Percentiles rank a stretch among this genome's conserved stretches.
Conservation (phyloP, 92 coral and sea anemone species). For the Phenganax stokvisi region DNA sequence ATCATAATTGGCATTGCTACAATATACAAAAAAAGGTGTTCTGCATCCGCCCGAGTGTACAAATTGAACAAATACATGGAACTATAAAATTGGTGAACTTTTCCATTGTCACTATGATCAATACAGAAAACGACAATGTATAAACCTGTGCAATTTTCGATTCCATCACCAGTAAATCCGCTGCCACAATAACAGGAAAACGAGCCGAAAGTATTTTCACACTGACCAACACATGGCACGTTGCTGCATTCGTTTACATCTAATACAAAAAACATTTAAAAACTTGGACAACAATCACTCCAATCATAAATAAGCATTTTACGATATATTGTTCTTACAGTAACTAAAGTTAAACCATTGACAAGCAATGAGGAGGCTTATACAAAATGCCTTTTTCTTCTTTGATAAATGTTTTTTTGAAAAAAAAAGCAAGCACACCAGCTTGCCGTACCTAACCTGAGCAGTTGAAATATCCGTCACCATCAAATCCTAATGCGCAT, state of each 20-base stretch:
- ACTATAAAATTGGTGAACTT: too few species aligned
- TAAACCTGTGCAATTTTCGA: slow-evolving; percentile 9
- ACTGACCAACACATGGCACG: neutral
- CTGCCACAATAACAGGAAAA: slow-evolving; percentile 12
- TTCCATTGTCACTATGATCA: neutral
- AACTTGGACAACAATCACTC: too few species aligned
- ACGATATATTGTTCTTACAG: neutral
- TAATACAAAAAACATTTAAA: neutral
- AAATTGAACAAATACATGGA: too few species aligned
- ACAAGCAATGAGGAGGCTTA: too few species aligned
- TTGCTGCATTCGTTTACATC: slow-evolving; percentile 49
- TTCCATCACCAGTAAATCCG: slow-evolving; percentile 39
- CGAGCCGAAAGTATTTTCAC: slow-evolving; percentile 24
- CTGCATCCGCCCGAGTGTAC: too few species aligned
- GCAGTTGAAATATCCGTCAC: slow-evolving; percentile 52
- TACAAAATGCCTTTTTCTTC: too few species aligned
- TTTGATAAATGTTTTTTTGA: neutral
- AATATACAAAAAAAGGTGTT: too few species aligned
- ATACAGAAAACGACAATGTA: neutral
- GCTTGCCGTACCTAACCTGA: slow-evolving; percentile 38
- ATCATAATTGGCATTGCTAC: too few species aligned
- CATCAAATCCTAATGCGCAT: slow-evolving; percentile 56
- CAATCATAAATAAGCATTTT: too few species aligned
- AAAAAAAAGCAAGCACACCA: neutral
- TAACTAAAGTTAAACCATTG: neutral